Base-by-base conservation (phyloP, 2,797 vertebrate genomes). In the Zenarchopterus dispar region DNA sequence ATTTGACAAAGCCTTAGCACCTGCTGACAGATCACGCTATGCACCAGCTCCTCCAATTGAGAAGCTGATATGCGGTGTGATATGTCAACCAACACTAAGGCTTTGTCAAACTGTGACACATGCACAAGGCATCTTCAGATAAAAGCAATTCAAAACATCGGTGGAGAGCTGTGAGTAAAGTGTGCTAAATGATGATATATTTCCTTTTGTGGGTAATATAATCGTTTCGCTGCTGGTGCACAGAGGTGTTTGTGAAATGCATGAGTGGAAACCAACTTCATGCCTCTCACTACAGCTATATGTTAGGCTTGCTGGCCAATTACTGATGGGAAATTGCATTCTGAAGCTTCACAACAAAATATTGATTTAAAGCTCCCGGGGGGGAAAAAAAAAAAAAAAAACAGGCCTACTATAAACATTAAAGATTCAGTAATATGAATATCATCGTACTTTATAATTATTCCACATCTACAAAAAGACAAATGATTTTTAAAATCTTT, bases 1-100 rank as follows among this genome's bases (percentile, higher is more conserved):
- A 22, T 89, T 86, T 85, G 84, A 89, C 90, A 89, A 89, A 87
- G 82, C 82, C 82, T 87, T 82, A 78, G 82, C 84, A 85, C 85
- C 83, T 86, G 87, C 85, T 89, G 88, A 89, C 90, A 88, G 85
- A 89, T 88, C 83, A 80, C 65, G 73, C 84, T 69, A 89, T 78
- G 88, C 88, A 82, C 80, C 74, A 47, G 75, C 79, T 87, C 67
- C 79, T 85, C 78, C 81, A 86, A 88, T 86, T 84, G 88, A 87
- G 82, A 72, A 86, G 82, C 80, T 87, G 84, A 88, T 85, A 81
- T 72, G 81, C 59, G 19, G 61, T 82, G 84, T 84, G 85, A 89
- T 89, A 80, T 87, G 85, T 89, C 86, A 88, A 80, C 77, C 64
- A 71, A 62, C 62, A 53, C 80, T 67, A 70, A 76, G 68, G 77